A percentile compares a stretch with the other conserved stretches of the same genome.
These are phyloP conservation scores for Gerris buenoi DNA, from an alignment of 1,140 invertebrate genomes.

Conservation along the genomic window DNA sequence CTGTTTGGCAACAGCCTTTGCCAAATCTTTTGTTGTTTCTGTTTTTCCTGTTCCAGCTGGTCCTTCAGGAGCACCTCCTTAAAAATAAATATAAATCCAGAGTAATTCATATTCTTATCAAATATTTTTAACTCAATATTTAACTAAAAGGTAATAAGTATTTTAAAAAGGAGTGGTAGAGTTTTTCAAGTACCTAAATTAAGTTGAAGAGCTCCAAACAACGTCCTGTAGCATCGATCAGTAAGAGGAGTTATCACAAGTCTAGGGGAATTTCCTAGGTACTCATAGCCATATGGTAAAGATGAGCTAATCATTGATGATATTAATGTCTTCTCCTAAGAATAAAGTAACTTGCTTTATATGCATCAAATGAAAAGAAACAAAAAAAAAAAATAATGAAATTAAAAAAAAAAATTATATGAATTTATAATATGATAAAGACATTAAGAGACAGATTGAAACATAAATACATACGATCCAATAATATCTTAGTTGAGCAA, in stretches of 20 bases:
- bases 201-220: conserved; percentile 79
- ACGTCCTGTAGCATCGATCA: conserved; percentile 78
- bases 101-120: too few relatives aligned
- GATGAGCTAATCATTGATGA: conserved; percentile 31
- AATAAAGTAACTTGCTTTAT: not conserved
- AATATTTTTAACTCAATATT: too few relatives aligned
- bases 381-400: not conserved
- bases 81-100: too few relatives aligned
- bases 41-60: conserved; percentile 93
- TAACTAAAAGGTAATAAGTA: too few relatives aligned
- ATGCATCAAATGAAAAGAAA: not conserved
- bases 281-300: conserved; percentile 85
- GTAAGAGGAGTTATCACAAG: conserved; percentile 80
- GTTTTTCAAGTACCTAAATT: conserved; percentile 52
- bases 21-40: conserved; percentile 90
- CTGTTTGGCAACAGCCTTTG: conserved; percentile 89
- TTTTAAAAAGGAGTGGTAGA: too few relatives aligned
- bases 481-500: conserved; percentile 83
- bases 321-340: not conserved
- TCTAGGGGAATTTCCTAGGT: conserved; percentile 73
- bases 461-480: conserved; percentile 53
- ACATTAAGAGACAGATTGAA: not conserved
- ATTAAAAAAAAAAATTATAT: not conserved
- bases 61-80: conserved; percentile 78
- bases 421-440: not conserved